These are phyloP conservation scores for Phoenicopterus ruber DNA, from an alignment of 2,113 vertebrate species.

Conservation along the genomic window DNA sequence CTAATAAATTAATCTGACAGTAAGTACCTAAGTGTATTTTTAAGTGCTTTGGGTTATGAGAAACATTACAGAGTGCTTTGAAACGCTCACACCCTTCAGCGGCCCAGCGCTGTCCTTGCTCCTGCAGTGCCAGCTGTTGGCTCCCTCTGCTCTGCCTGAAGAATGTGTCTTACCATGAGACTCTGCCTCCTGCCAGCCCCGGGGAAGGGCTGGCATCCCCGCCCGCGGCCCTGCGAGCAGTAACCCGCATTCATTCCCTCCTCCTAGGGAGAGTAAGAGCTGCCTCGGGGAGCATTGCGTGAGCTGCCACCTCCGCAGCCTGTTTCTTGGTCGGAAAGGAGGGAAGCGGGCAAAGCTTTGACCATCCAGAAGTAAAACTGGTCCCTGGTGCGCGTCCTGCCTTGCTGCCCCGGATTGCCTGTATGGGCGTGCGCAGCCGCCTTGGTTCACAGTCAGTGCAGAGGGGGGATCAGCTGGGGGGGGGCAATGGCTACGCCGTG, in stretches of 20 bases:
- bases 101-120: neutral
- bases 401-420: neutral
- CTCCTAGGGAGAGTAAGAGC: neutral
- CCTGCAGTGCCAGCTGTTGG: too few relatives aligned
- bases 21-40: neutral
- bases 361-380: neutral
- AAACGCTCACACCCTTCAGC: neutral
- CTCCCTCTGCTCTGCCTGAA: neutral
- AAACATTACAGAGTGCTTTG: neutral
- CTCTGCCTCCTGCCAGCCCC: neutral
- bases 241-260: neutral
- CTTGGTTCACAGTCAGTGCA: rapidly evolving
- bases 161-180: neutral
- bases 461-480: too few relatives aligned
- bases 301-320: neutral
- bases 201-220: neutral
- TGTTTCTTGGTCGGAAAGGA: neutral
- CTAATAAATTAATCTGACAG: constrained; percentile 34
- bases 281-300: neutral
- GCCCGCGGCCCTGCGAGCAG: rapidly evolving
- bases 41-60: neutral
- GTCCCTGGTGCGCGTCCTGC: neutral
- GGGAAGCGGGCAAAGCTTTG: neutral
- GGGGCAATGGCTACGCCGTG: too few relatives aligned
- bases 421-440: rapidly evolving